Conservation (phyloP, 2,113 vertebrate species). For the Clarias batrachus region DNA sequence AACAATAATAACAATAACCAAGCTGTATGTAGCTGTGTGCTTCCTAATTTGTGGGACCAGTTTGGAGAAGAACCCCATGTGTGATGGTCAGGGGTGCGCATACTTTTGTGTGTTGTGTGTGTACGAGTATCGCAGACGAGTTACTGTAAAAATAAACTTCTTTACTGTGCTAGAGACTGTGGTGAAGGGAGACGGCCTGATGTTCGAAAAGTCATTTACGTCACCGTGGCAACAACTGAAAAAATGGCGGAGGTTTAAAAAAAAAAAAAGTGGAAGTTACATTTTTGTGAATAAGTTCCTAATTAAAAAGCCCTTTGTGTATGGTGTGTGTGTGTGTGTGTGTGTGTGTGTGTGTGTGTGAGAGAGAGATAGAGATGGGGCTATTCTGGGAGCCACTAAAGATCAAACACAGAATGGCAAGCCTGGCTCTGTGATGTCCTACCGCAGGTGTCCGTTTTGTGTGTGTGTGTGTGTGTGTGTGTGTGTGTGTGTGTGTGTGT, state of each 20-base stretch:
- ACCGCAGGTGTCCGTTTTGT: conserved; percentile 58
- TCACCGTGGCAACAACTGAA: neutral
- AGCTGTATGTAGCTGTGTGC: neutral
- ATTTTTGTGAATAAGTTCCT: conserved; percentile 20
- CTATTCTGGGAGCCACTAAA: conserved; percentile 61
- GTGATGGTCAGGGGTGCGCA: neutral
- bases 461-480: conserved; percentile 3
- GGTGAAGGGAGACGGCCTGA: neutral
- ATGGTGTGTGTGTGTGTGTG: neutral
- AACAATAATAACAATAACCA: too few species aligned
- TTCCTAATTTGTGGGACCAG: neutral
- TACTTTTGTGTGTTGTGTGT: neutral
- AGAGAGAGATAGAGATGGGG: neutral
- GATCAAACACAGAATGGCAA: conserved; percentile 51
- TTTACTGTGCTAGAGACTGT: neutral
- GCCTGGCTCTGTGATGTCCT: conserved; percentile 51
- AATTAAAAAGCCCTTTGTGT: neutral
- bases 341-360: neutral
- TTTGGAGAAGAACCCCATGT: neutral
- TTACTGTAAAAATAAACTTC: neutral
- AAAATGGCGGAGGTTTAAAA: neutral
- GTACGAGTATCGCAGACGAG: neutral
- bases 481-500: conserved; percentile 29
- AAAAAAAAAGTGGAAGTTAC: neutral
- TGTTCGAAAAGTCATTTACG: neutral